Conservation (phyloP, 2,797 vertebrate species). For the Pangasius sanitwongsei region DNA sequence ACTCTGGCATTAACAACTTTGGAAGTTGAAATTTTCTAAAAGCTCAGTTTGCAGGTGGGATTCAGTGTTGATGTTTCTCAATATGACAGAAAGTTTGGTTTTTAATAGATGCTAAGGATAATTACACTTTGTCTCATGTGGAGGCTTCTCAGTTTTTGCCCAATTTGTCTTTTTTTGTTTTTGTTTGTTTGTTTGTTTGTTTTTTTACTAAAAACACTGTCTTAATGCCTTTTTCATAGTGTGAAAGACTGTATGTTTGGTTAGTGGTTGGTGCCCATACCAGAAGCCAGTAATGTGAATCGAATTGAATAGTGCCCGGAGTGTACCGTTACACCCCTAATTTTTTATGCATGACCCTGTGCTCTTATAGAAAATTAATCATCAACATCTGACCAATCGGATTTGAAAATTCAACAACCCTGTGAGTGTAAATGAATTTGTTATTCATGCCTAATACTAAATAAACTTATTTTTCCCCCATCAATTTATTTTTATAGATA, state of each 20-base stretch:
- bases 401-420: neutral
- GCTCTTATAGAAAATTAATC: neutral
- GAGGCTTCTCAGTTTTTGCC: neutral
- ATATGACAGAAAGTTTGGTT: neutral
- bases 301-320: neutral
- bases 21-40: neutral
- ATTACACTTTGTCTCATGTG: neutral
- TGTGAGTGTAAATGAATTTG: neutral
- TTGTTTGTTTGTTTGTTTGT: no score
- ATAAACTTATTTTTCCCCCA: neutral
- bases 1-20: neutral
- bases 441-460: neutral
- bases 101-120: neutral
- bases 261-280: neutral
- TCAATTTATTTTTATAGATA: constrained; percentile 5
- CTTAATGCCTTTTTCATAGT: neutral
- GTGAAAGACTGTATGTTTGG: neutral
- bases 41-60: neutral
- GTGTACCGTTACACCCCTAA: neutral
- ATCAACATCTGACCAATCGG: neutral
- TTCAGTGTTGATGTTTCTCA: neutral
- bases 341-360: neutral
- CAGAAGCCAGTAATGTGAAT: neutral
- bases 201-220: neutral
- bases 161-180: neutral